phyloP scores from a whole-genome alignment of 2,888 invertebrate species.

The Diploptera punctata region DNA sequence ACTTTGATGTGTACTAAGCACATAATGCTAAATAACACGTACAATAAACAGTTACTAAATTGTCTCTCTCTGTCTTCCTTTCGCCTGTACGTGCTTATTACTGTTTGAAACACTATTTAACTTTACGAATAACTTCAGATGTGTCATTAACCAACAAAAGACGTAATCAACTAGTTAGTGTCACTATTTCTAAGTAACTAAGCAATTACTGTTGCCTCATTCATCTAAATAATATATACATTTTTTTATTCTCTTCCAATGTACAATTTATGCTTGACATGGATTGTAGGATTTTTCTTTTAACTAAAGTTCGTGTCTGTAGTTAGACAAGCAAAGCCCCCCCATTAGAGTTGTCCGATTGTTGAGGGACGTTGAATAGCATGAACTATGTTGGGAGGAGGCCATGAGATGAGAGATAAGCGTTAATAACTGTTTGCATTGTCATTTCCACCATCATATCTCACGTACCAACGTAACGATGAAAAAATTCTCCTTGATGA shows the following conservation, averaged over 20 bases:
- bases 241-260: no score
- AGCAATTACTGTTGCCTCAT: not conserved
- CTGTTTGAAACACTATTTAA: not conserved
- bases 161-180: not conserved
- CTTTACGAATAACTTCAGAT: not conserved
- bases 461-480: conserved; percentile 16
- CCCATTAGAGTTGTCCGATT: conserved; percentile 35
- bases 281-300: conserved; percentile 12
- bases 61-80: no score
- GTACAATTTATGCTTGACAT: conserved; percentile 5
- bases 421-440: conserved; percentile 38
- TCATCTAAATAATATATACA: not conserved
- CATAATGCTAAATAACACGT: no score
- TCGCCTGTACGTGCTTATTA: not conserved
- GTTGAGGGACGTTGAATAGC: conserved; percentile 30
- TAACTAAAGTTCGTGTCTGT: conserved; percentile 7
- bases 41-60: no score
- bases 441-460: conserved; percentile 26
- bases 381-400: conserved; percentile 11
- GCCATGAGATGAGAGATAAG: conserved; percentile 32
- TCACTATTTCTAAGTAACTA: not conserved
- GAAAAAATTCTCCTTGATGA: conserved; percentile 21
- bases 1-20: no score
- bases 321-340: conserved; percentile 12
- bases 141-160: not conserved